Conservation (phyloP, 2,113 vertebrate species). For the Orcinus orca region DNA sequence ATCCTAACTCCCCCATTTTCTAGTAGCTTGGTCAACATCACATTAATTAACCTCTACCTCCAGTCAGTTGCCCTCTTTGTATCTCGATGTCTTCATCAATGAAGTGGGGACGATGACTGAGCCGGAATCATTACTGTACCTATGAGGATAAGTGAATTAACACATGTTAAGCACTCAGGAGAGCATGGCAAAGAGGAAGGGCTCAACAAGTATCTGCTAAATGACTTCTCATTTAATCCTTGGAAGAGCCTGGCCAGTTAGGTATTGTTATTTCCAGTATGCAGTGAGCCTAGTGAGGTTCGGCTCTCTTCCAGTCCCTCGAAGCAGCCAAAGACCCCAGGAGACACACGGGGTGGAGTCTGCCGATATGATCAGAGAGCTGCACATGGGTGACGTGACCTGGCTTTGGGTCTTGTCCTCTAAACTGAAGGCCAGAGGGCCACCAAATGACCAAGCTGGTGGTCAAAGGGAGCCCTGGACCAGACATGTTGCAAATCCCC, state of each 20-base stretch:
- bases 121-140: neutral
- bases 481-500: neutral
- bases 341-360: accelerated
- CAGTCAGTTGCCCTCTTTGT: neutral
- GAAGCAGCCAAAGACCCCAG: neutral
- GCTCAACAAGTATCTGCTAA: neutral
- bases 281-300: neutral
- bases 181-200: neutral
- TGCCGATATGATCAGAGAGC: neutral
- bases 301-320: neutral
- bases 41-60: neutral
- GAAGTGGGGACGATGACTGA: neutral
- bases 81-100: neutral
- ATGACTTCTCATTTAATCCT: neutral
- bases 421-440: neutral
- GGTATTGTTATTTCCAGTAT: neutral
- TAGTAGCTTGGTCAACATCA: neutral
- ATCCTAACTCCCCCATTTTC: neutral
- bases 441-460: neutral
- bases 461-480: neutral
- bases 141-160: neutral
- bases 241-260: neutral
- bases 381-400: neutral
- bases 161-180: neutral
- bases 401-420: neutral